Conservation (phyloP, 2,797 vertebrate species). For the Pseudochaenichthys georgianus region DNA sequence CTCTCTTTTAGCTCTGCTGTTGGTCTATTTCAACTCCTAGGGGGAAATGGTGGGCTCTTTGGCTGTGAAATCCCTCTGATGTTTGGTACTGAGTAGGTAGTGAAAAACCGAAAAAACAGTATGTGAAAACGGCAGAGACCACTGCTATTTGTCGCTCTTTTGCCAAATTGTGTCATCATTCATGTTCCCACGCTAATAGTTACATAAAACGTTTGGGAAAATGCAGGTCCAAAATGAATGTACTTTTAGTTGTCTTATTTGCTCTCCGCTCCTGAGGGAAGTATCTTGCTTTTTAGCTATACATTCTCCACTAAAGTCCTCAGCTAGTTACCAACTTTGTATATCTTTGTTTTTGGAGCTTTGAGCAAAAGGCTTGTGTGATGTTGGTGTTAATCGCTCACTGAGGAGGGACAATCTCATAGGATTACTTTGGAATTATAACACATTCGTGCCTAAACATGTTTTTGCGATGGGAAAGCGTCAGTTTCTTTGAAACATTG, state of each 20-base stretch:
- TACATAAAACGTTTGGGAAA: background rate
- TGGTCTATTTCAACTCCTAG: too few relatives aligned
- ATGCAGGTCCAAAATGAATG: too few relatives aligned
- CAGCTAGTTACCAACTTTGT: too few relatives aligned
- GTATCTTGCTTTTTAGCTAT: too few relatives aligned
- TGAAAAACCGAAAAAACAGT: too few relatives aligned
- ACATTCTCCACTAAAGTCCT: too few relatives aligned
- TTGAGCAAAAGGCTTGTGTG: background rate
- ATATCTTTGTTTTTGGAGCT: too few relatives aligned
- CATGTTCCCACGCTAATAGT: background rate
- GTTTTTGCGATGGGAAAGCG: conserved; percentile 10
- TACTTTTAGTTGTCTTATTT: too few relatives aligned
- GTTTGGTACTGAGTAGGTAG: background rate
- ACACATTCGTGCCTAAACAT: conserved; percentile 37
- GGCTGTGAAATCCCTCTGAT: background rate
- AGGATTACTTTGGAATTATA: conserved; percentile 8
- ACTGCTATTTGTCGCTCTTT: conserved; percentile 3
- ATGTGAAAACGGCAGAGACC: too few relatives aligned
- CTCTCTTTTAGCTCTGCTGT: background rate
- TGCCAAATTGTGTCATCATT: background rate
- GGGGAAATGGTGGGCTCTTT: too few relatives aligned
- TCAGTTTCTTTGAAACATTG: conserved; percentile 6
- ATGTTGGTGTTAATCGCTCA: background rate
- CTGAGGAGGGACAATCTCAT: background rate
- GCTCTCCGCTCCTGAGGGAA: too few relatives aligned